Percentiles rank a stretch among this genome's conserved stretches.
These are phyloP conservation scores for Thera britannica DNA, from an alignment of 2,888 invertebrate genomes.

Conservation along the genomic window DNA sequence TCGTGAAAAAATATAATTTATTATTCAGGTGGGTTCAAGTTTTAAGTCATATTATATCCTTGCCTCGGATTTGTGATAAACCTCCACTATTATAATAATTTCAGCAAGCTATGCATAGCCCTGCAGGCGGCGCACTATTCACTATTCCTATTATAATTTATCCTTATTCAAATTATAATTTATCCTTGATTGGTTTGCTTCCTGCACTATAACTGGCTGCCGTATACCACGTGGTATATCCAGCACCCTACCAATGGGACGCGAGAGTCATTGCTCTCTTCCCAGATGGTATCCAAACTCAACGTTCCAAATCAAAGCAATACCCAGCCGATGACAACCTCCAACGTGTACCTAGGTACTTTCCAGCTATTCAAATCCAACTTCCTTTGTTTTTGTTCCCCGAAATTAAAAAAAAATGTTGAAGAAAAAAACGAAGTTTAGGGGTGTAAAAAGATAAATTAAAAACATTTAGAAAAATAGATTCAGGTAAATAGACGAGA, in stretches of 20 bases:
- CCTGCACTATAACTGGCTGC: not conserved
- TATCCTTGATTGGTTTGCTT: not conserved
- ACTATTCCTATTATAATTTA: too few species aligned
- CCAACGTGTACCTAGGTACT: conserved; percentile 2
- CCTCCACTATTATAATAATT: not conserved
- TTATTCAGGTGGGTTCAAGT: not conserved
- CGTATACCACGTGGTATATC: not conserved
- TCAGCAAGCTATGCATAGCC: too few species aligned
- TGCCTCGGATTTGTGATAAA: not conserved
- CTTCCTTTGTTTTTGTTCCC: conserved; percentile 17
- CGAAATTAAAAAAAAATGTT: conserved; percentile 9
- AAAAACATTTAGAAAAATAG: conserved; percentile 7
- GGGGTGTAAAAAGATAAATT: conserved; percentile 5
- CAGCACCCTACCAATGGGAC: conserved; percentile 7
- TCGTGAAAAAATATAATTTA: conserved; percentile 1
- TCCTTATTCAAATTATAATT: too few species aligned
- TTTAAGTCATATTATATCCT: not conserved
- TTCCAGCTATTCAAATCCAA: conserved; percentile 8
- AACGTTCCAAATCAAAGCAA: not conserved
- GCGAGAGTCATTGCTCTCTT: conserved; percentile 3
- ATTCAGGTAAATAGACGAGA: not conserved
- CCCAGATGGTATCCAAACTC: conserved; percentile 20
- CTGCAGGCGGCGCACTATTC: too few species aligned
- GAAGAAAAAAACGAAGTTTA: not conserved
- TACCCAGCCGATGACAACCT: conserved; percentile 2